Conservation (phyloP, 2,113 vertebrate genomes). For the Myiagra hebetior region DNA sequence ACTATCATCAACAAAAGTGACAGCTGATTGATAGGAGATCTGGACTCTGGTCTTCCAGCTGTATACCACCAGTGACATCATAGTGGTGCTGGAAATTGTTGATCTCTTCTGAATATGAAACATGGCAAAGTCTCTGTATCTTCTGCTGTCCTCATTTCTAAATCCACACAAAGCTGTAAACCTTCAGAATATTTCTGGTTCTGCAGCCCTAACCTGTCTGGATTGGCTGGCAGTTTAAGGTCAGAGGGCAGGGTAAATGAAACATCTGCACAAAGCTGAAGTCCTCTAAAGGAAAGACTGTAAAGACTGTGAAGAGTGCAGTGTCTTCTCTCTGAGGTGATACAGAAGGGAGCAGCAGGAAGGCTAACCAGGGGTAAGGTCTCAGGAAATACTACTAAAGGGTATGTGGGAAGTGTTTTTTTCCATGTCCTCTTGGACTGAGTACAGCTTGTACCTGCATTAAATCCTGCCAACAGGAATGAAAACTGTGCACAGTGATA, state of each 20-base stretch:
- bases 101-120: not conserved
- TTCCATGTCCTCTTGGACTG: not conserved
- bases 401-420: not conserved
- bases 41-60: not conserved
- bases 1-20: not conserved
- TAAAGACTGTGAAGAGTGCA: not conserved
- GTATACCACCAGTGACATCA: not conserved
- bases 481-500: not conserved
- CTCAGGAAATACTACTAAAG: not conserved
- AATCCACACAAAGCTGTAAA: not conserved
- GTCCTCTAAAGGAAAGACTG: not conserved
- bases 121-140: fast-evolving
- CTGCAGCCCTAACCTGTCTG: not conserved
- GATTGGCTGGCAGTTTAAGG: fast-evolving
- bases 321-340: not conserved
- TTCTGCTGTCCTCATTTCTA: not conserved
- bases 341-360: not conserved
- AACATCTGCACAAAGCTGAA: not conserved
- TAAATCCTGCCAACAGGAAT: not conserved
- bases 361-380: not conserved
- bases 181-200: not conserved
- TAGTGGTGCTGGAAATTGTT: not conserved
- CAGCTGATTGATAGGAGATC: not conserved
- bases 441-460: not conserved
- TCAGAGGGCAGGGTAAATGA: not conserved